These are phyloP conservation scores for Ophion obscuratus DNA, from an alignment of 2,888 invertebrate genomes.

Conservation along the genomic window DNA sequence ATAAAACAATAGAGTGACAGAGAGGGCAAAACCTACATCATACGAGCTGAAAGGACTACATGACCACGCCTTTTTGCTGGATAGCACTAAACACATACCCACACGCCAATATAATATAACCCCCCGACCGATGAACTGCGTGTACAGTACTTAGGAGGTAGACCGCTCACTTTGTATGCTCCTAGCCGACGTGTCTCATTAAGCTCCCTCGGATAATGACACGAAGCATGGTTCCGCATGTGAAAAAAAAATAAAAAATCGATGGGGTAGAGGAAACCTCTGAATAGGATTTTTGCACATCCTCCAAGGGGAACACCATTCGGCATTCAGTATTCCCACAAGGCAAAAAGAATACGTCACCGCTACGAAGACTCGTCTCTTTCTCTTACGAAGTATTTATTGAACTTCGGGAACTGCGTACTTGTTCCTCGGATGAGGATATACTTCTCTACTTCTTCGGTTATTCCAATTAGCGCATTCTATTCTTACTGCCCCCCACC, in stretches of 20 bases:
- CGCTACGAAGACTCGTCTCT: background rate
- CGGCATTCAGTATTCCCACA: background rate
- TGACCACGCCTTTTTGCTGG: too few species aligned
- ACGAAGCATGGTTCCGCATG: constrained; percentile 36
- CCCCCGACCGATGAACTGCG: constrained; percentile 12
- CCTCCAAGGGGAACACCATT: background rate
- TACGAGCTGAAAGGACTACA: too few species aligned
- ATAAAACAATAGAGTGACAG: too few species aligned
- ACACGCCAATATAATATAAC: too few species aligned
- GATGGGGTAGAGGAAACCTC: constrained; percentile 18
- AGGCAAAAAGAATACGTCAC: constrained; percentile 1
- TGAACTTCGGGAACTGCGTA: too few species aligned
- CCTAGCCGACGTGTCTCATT: constrained; percentile 55
- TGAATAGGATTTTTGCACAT: constrained; percentile 56
- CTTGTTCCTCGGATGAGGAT: too few species aligned
- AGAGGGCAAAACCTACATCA: too few species aligned
- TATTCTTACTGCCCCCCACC: too few species aligned
- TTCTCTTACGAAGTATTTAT: background rate
- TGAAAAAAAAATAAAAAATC: constrained; percentile 16
- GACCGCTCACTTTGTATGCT: constrained; percentile 25
- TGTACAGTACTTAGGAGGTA: constrained; percentile 3
- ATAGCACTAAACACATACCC: too few species aligned
- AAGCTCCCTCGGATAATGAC: constrained; percentile 62
- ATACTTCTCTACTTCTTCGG: too few species aligned
- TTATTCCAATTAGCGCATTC: too few species aligned